phyloP scores from a whole-genome alignment of 2,888 invertebrate genomes.

The Sarcophaga caerulescens region DNA sequence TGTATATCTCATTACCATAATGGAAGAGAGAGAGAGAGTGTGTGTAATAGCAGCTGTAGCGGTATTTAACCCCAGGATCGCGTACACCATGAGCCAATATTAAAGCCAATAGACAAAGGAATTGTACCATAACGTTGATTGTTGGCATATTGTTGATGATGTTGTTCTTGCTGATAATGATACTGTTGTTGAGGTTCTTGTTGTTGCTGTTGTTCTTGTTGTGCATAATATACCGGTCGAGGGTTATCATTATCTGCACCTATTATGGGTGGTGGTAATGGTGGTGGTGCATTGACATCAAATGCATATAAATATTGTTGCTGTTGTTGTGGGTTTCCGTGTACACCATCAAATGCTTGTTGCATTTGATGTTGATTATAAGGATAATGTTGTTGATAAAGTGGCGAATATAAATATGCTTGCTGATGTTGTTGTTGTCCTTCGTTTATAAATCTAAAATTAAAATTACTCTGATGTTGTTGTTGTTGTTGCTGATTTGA shows the following conservation, averaged over 20 bases:
- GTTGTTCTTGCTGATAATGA: neutral
- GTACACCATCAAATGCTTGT: neutral
- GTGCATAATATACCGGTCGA: constrained; percentile 54
- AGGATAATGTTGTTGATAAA: constrained; percentile 35
- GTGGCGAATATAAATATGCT: constrained; percentile 24
- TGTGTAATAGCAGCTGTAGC: too few species aligned
- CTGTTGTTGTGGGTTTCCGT: constrained; percentile 28
- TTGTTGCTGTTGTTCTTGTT: constrained; percentile 36
- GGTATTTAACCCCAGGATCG: constrained; percentile 74
- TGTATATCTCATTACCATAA: constrained; percentile 18
- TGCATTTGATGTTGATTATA: constrained; percentile 13
- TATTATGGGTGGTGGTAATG: constrained; percentile 20
- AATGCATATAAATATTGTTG: constrained; percentile 52
- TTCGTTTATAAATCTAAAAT: constrained; percentile 62
- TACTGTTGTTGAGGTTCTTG: neutral
- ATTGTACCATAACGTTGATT: constrained; percentile 57
- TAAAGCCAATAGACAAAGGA: constrained; percentile 67
- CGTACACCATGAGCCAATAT: constrained; percentile 72
- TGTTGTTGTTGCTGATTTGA: constrained; percentile 41
- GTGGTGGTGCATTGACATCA: constrained; percentile 33
- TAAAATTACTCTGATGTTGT: constrained; percentile 41
- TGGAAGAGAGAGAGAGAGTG: neutral
- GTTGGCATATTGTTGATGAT: constrained; percentile 54
- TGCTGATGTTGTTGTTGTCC: constrained; percentile 31
- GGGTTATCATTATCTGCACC: constrained; percentile 21